A percentile compares a stretch with the other conserved stretches of the same genome.
phyloP scores from a whole-genome alignment of 2,888 invertebrate species.

The Suillia variegata region DNA sequence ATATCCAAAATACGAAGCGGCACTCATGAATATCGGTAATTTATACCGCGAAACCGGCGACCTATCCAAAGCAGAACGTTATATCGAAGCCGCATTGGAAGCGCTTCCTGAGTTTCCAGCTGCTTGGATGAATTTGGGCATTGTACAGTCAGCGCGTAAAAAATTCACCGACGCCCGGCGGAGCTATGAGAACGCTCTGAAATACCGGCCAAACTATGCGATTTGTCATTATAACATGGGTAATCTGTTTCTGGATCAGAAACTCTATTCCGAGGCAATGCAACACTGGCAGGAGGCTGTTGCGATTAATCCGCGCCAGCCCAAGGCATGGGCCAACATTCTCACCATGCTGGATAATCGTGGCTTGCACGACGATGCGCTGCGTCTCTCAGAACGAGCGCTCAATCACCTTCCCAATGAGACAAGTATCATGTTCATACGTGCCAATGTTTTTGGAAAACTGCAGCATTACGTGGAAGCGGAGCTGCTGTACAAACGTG shows the following conservation, averaged over 20 bases:
- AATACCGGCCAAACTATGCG: slow-evolving; percentile 79
- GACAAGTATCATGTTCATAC: slow-evolving; percentile 80
- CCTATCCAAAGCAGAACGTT: slow-evolving; percentile 85
- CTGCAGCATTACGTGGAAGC: slow-evolving; percentile 76
- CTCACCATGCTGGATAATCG: slow-evolving; percentile 82
- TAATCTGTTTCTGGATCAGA: slow-evolving; percentile 85
- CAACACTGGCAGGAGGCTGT: slow-evolving; percentile 85
- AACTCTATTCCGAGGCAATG: slow-evolving; percentile 75
- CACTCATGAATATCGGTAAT: slow-evolving; percentile 92
- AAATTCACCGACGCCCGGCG: slow-evolving; percentile 73
- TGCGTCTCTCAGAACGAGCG: slow-evolving; percentile 73
- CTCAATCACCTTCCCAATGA: slow-evolving; percentile 74
- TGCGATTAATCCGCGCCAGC: slow-evolving; percentile 75
- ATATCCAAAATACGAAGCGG: slow-evolving; percentile 93
- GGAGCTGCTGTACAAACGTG: slow-evolving; percentile 78
- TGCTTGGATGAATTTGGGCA: slow-evolving; percentile 98
- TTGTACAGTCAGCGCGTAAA: slow-evolving; percentile 79
- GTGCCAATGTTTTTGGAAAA: slow-evolving; percentile 90
- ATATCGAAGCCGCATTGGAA: slow-evolving; percentile 74
- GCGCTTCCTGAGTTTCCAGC: slow-evolving; percentile 81
- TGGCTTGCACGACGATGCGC: slow-evolving; percentile 72
- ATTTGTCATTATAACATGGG: slow-evolving; percentile 96
- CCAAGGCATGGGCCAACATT: slow-evolving; percentile 90
- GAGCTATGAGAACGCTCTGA: slow-evolving; percentile 82
- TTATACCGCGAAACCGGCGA: slow-evolving; percentile 90